Evolutionary conservation across 2,113 vertebrate species (phyloP), one percentile per base, ranked within the genome.

Genomic region (Athene noctua): DNA sequence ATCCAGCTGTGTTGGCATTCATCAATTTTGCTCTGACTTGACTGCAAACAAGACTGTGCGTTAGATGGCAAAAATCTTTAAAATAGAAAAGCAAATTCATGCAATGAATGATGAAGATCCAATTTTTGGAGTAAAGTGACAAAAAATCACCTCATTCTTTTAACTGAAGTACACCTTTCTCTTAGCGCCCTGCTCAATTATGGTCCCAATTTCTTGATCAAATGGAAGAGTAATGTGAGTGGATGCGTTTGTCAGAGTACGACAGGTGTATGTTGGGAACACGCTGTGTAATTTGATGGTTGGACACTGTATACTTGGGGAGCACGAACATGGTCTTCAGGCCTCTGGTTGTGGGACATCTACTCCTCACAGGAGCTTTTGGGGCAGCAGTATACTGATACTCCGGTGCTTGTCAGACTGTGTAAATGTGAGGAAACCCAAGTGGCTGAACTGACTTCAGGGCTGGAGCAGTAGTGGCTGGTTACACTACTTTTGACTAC

Each of bases 1-100:
- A 88, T 91, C 95, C 94, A 97, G 95, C 94, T 94, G 91, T 91
- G 80, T 94, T 97, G 95, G 91, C 86, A 73, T 86, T 92, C 80
- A 77, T 88, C 88, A 92, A 27, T 92, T 90, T 52, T 88, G 34
- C 67, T 95, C 80, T 89, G 80, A 71, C 72, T 86, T 84, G 80
- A 79, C 86, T 95, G 91, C 84, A 80, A 84, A 94, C 93, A 88
- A 81, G 86, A n/a, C 63, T 62, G 20, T 63, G 40, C 62, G 62
- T 52, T 93, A 79, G 51, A 84, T 26, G 20, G 68, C 15, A 47
- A 73, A 89, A 84, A 44, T 42, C 71, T 38, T 88, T 75, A 47
- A 91, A 74, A 72, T 13, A 81, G 78, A 49, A 86, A 74, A 51
- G 15, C 20, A 74, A 22, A 54, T 74, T 47, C 52, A 23, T 78